Evolutionary conservation across 2,888 invertebrate genomes (phyloP).

Genomic region (Hermodice carunculata): DNA sequence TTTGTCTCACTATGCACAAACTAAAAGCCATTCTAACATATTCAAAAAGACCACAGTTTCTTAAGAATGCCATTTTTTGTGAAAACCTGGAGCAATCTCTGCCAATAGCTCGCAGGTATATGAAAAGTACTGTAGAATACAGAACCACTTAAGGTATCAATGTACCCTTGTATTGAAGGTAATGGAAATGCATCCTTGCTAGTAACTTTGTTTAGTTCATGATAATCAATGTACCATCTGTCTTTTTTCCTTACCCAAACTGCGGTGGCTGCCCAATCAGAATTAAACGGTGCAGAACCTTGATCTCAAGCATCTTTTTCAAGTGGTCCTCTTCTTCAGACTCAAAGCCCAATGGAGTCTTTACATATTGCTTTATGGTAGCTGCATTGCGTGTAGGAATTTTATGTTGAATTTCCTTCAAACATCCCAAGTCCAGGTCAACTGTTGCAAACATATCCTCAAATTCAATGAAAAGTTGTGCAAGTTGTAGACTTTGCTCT

Average conservation of each 20-base stretch:
- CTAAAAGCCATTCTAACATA: conserved; percentile 5
- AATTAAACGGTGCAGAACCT: not conserved
- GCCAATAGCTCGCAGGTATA: not conserved
- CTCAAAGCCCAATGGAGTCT: not conserved
- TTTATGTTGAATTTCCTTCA: not conserved
- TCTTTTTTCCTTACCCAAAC: not conserved
- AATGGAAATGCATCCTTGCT: not conserved
- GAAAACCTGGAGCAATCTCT: too few species aligned
- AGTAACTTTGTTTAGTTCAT: not conserved
- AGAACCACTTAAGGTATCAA: not conserved
- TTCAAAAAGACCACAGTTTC: not conserved
- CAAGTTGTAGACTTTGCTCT: too few species aligned
- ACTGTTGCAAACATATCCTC: too few species aligned
- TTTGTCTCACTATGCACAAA: not conserved
- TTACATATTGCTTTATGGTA: not conserved
- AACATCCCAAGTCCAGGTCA: conserved; percentile 2
- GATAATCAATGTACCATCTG: not conserved
- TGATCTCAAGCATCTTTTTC: not conserved
- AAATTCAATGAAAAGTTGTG: too few species aligned
- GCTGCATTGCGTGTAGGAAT: not conserved
- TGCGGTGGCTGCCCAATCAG: not conserved
- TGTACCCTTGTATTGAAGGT: not conserved
- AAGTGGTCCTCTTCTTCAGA: conserved; percentile 2
- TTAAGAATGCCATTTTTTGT: conserved; percentile 9
- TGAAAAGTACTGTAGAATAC: not conserved